phyloP scores from a whole-genome alignment of 1,140 invertebrate species.

The Procambarus virginalis region DNA sequence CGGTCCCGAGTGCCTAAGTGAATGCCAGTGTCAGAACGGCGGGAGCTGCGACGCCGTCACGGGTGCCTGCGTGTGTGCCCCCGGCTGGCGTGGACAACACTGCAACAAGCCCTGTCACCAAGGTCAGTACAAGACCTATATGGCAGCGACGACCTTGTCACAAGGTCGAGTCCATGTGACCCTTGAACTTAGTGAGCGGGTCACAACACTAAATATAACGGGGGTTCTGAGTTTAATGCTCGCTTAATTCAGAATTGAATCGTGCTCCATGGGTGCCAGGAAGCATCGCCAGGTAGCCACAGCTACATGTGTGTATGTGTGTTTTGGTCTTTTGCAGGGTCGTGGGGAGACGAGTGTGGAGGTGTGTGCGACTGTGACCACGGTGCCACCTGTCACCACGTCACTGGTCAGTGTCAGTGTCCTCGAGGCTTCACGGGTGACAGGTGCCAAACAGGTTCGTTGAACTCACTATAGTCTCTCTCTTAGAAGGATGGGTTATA shows the following conservation, averaged over 20 bases:
- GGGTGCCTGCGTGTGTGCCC: conserved; percentile 85
- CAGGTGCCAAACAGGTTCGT: conserved; percentile 79
- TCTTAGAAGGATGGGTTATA: too few species aligned
- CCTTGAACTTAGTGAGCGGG: too few species aligned
- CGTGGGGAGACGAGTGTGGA: conserved; percentile 85
- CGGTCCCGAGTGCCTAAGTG: conserved; percentile 84
- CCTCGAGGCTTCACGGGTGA: conserved; percentile 87
- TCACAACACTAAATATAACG: too few species aligned
- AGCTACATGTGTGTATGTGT: too few species aligned
- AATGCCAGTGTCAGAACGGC: conserved; percentile 93
- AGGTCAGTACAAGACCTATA: conserved; percentile 70
- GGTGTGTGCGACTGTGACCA: conserved; percentile 83
- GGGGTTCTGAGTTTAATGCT: too few species aligned
- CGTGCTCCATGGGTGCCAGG: too few species aligned
- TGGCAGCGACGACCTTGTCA: too few species aligned
- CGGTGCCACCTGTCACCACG: conserved; percentile 84
- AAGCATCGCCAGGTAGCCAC: too few species aligned
- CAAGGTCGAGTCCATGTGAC: too few species aligned
- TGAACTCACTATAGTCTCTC: neutral
- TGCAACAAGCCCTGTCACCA: conserved; percentile 78
- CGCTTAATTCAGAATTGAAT: too few species aligned
- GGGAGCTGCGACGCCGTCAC: conserved; percentile 86
- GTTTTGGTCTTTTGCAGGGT: conserved; percentile 74
- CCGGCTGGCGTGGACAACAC: conserved; percentile 83
- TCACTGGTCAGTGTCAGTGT: conserved; percentile 85